phyloP scores from a whole-genome alignment of 2,113 vertebrate species.

The Spermophilus dauricus region DNA sequence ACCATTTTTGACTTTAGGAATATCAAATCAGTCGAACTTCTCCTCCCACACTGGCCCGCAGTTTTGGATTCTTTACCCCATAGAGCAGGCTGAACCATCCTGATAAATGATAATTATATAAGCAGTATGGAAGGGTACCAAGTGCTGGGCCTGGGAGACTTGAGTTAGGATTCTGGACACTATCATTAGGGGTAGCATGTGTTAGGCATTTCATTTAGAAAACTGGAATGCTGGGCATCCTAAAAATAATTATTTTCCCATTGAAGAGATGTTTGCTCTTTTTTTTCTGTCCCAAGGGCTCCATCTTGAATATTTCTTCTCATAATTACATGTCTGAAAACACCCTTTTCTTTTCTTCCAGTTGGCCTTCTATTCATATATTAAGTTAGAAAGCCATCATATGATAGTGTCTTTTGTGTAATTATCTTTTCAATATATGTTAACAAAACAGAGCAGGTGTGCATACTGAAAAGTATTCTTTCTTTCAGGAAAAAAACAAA shows the following conservation, averaged over 20 bases:
- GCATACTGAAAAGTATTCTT: background rate
- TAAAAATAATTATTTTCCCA: background rate
- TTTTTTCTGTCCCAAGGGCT: background rate
- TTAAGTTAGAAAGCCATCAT: background rate
- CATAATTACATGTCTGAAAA: background rate
- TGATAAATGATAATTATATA: background rate
- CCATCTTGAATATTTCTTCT: background rate
- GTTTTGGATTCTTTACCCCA: background rate
- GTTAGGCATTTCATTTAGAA: background rate
- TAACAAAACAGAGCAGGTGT: background rate
- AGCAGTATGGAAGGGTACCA: background rate
- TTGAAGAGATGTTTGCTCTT: background rate
- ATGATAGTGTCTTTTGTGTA: background rate
- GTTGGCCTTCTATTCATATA: background rate
- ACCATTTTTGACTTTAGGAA: background rate
- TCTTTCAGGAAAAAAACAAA: slow-evolving; percentile 12
- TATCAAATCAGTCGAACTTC: background rate
- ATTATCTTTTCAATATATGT: background rate
- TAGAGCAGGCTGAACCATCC: background rate
- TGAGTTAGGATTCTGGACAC: background rate
- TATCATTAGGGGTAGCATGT: background rate
- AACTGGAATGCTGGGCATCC: background rate
- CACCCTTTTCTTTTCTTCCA: background rate
- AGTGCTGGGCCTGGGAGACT: background rate
- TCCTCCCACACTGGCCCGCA: background rate